Percentiles rank a stretch among this genome's conserved stretches.
Evolutionary conservation across 1,140 invertebrate genomes (phyloP).

Genomic region (Halictus rubicundus): DNA sequence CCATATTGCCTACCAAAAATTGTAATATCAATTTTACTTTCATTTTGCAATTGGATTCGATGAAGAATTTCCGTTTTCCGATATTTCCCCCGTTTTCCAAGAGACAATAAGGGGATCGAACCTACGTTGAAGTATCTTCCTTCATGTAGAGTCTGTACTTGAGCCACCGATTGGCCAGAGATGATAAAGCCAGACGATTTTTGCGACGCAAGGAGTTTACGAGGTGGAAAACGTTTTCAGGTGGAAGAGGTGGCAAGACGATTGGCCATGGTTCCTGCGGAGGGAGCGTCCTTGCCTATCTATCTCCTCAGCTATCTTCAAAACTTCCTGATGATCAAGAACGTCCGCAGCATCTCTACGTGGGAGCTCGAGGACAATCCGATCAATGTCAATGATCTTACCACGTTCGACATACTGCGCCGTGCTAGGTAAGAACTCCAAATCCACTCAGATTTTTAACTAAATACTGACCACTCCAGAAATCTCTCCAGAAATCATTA

Average conservation of each 20-base stretch:
- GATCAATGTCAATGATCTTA: conserved; percentile 85
- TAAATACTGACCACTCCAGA: too few species aligned
- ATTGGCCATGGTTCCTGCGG: conserved; percentile 91
- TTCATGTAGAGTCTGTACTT: neutral
- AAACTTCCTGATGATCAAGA: conserved; percentile 85
- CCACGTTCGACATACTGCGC: conserved; percentile 93
- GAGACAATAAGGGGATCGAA: too few species aligned
- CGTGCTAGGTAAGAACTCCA: conserved; percentile 86
- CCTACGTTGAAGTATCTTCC: too few species aligned
- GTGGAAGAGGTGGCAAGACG: conserved; percentile 86
- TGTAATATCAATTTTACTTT: too few species aligned
- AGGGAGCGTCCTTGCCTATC: conserved; percentile 88
- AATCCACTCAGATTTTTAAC: too few species aligned
- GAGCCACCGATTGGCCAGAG: neutral
- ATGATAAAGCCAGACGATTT: conserved; percentile 6
- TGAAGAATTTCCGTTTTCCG: too few species aligned
- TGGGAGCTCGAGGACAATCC: conserved; percentile 86
- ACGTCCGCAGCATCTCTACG: conserved; percentile 84
- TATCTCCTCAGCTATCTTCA: conserved; percentile 95
- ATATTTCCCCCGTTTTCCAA: too few species aligned
- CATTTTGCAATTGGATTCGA: too few species aligned
- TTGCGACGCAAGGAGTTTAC: neutral
- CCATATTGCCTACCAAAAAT: too few species aligned
- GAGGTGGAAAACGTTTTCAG: conserved; percentile 69
- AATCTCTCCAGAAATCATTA: too few species aligned